Evolutionary conservation across 2,888 invertebrate genomes (phyloP), one percentile per base, ranked within the genome.

Genomic region (Acleris literana): DNA sequence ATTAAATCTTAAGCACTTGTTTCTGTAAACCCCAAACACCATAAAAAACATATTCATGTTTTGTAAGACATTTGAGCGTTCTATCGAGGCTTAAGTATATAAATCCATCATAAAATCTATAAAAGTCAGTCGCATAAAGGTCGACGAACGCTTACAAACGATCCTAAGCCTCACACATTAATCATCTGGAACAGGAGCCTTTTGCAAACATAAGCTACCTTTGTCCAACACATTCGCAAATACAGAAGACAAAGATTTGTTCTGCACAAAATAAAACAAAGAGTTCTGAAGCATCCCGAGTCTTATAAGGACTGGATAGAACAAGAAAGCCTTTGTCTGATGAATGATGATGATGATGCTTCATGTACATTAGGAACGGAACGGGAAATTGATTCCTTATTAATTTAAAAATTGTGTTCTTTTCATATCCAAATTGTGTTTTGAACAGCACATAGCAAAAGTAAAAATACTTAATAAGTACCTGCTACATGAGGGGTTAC

Each of bases 211-310:
- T 20, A 11, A 20, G 20, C 54, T 17, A 22, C 61, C 46, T 56
- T 66, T 66, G 66, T 61, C 46, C 51, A 44, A 39, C 61, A 52
- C 44, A 13, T 22, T 51, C n/a, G 52, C 58, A 59, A 49, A 59
- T 59, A 46, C 43, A 43, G 33, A 11, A 55, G 22, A 56, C 64
- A 65, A 55, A 43, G 54, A 54, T 29, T 29, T 60, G 61, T 57
- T 49, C 22, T 29, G 18, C 62, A 57, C 9, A 11, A 43, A 44
- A 60, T 54, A 43, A 56, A 52, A 52, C 56, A 18, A 49, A 18
- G 22, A 46, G n/a, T 9, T 57, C 20, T 33, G 33, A 52, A 44
- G 46, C 52, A 22, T 49, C 48, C 56, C 44, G 43, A 20, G 57
- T 18, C 20, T 18, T 49, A n/a, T 46, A 46, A 52, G 25, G 52